Base-by-base conservation (phyloP, 1,140 invertebrate species). In the Brachionus plicatilis region DNA sequence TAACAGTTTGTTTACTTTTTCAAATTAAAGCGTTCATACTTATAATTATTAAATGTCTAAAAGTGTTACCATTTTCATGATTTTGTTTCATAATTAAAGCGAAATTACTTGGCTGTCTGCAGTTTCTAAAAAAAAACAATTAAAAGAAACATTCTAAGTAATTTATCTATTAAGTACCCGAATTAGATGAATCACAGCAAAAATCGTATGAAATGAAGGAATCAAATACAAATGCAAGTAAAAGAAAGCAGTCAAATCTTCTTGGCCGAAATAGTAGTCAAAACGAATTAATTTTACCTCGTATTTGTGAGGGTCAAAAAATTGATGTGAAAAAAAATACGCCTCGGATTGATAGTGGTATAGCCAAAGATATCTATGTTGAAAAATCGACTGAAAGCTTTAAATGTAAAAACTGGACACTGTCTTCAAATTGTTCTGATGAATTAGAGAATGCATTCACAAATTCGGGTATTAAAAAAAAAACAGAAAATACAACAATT, bases 141-240 rank as follows among this genome's bases (percentile, higher is more conserved):
- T 9, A 3, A 47, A 14, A 0, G 45, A 47, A 47, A 47, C 7
- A 60, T 20, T 60, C 20, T 53, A 14, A 53, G 14, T 53, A 53
- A 53, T n/a, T 75, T 75, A 37, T 75, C 41, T 76, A 45, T 76
- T 47, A 76, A 76, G 72, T 76, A 76, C 72, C 43, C 14, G 72
- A 76, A 76, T 27, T 76, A 50, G 72, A 76, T 37, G 72, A 76
- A 50, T 76, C 72, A 43, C 41, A 45, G 43, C 8, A 6, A 27
- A 47, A 8, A 7, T 20, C 45, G 41, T 47, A 76, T 50, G 72
- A 29, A 29, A 24, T 76, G 24, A 76, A 76, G 29, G 72, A 76
- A n/a, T 50, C 43, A 12, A 20, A 47, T 24, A 1, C 12, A 70
- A 50, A 29, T 3, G 4, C 47, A 12, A 53, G 8, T 12, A 76